Conservation (phyloP, 2,797 vertebrate species). For the Hemibagrus guttatus region DNA sequence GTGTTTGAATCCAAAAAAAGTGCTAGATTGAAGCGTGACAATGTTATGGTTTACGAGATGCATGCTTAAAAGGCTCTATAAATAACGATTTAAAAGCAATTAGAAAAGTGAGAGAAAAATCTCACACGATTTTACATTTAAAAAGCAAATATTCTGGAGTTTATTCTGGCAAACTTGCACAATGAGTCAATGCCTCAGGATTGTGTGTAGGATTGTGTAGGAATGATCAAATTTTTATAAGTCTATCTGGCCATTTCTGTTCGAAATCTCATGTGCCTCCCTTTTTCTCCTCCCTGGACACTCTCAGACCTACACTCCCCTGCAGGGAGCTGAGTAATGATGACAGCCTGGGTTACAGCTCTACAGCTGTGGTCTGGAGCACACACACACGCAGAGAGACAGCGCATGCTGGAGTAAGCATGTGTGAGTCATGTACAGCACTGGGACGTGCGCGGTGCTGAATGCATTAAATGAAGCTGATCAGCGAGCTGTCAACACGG, state of each 20-base stretch:
- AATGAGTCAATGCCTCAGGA: not conserved
- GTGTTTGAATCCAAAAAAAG: not conserved
- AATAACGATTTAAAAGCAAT: not conserved
- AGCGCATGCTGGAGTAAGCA: constrained; percentile 13
- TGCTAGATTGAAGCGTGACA: not conserved
- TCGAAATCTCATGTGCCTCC: not conserved
- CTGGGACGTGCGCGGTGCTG: constrained; percentile 7
- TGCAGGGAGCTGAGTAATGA: constrained; percentile 35
- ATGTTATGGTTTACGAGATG: no score
- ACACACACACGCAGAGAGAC: constrained; percentile 21
- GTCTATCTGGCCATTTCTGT: not conserved
- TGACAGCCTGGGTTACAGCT: constrained; percentile 57
- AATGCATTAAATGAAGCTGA: constrained; percentile 35
- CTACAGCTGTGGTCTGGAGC: constrained; percentile 65
- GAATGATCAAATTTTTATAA: no score
- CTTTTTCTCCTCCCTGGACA: not conserved
- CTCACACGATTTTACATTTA: not conserved
- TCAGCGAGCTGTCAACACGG: constrained; percentile 28
- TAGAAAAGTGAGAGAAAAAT: not conserved
- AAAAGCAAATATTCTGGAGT: not conserved
- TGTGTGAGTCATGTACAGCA: constrained; percentile 33
- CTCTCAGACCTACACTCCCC: constrained; percentile 31
- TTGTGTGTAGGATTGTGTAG: not conserved
- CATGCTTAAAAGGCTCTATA: not conserved
- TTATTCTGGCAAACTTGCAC: not conserved